Conservation (phyloP, 1,140 invertebrate genomes). For the Bombus waltoni region DNA sequence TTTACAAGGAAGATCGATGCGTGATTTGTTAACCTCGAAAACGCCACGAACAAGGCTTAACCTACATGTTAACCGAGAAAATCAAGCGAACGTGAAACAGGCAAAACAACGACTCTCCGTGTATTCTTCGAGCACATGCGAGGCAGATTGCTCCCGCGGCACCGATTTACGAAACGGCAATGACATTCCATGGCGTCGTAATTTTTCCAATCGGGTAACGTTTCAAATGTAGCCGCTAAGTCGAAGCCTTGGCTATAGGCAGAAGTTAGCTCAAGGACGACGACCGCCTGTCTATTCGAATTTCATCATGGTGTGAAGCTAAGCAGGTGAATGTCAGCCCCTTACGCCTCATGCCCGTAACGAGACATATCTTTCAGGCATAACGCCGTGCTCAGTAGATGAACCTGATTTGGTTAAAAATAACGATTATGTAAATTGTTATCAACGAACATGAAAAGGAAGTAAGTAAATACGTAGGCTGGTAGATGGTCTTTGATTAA, state of each 20-base stretch:
- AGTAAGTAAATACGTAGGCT: background rate
- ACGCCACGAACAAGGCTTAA: slow-evolving; percentile 12
- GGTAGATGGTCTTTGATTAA: background rate
- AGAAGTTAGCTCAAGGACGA: slow-evolving; percentile 71
- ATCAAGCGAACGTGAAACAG: background rate
- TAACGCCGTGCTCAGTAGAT: slow-evolving; percentile 2
- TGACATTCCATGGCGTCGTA: slow-evolving; percentile 67
- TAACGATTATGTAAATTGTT: background rate
- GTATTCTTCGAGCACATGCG: slow-evolving; percentile 22
- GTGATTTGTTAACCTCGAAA: slow-evolving; percentile 33
- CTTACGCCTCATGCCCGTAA: slow-evolving; percentile 57
- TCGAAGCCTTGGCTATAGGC: slow-evolving; percentile 62
- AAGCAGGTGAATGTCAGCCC: slow-evolving; percentile 70
- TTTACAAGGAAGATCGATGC: slow-evolving; percentile 19
- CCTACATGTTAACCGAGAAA: slow-evolving; percentile 26
- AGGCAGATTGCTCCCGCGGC: slow-evolving; percentile 19
- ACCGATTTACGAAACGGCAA: slow-evolving; percentile 59
- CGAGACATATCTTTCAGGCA: slow-evolving; percentile 52
- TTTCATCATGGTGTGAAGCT: slow-evolving; percentile 66
- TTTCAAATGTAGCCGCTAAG: slow-evolving; percentile 60
- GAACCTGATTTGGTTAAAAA: slow-evolving; percentile 34
- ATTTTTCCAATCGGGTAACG: slow-evolving; percentile 65
- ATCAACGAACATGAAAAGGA: background rate
- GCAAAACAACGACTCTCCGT: slow-evolving; percentile 22
- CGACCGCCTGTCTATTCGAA: slow-evolving; percentile 67